Percentiles rank a stretch among this genome's conserved stretches.
Conservation (phyloP, 2,113 vertebrate genomes). For the Entelurus aequoreus region DNA sequence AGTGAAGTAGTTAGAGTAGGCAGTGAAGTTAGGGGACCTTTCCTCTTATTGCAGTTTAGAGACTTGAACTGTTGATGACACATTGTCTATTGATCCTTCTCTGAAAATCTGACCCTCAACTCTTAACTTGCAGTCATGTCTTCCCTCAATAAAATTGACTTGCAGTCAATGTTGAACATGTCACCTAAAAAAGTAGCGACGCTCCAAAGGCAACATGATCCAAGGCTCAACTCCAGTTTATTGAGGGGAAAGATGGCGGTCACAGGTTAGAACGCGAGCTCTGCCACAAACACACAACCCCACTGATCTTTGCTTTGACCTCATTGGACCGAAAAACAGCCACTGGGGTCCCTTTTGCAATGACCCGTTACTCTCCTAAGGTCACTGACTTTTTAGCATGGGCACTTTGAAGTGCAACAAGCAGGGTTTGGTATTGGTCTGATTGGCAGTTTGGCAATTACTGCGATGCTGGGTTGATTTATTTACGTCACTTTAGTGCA, state of each 20-base stretch:
- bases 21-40: too few species aligned
- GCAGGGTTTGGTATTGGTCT: conserved; percentile 32
- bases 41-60: too few species aligned
- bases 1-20: too few species aligned
- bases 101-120: too few species aligned
- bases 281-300: conserved; percentile 5
- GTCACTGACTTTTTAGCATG: conserved; percentile 36
- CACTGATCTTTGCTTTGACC: conserved; percentile 41
- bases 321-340: conserved; percentile 21
- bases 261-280: conserved; percentile 40
- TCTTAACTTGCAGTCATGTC: neutral
- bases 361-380: conserved; percentile 47
- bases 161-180: neutral
- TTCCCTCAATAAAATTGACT: conserved; percentile 2
- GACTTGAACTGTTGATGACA: too few species aligned
- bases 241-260: conserved; percentile 58
- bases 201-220: conserved; percentile 5
- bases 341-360: conserved; percentile 27
- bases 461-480: conserved; percentile 23
- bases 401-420: conserved; percentile 55
- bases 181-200: neutral
- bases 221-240: conserved; percentile 56
- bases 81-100: too few species aligned
- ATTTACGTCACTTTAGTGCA: conserved; percentile 24
- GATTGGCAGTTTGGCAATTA: conserved; percentile 46